Evolutionary conservation across 1,140 invertebrate genomes (phyloP).

Genomic region (Solenopsis invicta): DNA sequence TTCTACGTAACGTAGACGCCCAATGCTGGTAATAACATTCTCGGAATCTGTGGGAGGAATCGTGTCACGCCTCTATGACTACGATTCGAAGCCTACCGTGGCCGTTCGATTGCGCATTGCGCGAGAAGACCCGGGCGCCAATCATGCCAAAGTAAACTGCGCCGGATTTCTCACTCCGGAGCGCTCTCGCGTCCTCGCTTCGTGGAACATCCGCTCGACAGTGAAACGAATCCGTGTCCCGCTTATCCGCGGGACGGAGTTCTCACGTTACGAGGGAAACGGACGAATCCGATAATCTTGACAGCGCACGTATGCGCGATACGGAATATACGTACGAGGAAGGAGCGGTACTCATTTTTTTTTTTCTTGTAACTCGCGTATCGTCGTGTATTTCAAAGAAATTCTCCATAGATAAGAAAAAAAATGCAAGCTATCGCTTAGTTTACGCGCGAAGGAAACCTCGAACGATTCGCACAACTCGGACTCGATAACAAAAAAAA

Average conservation of each 20-base stretch:
- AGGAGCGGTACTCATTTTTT: background rate
- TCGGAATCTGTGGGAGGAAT: constrained; percentile 61
- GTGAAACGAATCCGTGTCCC: constrained; percentile 13
- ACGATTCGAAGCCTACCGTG: constrained; percentile 33
- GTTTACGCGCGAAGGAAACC: background rate
- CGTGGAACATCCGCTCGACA: constrained; percentile 25
- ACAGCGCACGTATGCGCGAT: background rate
- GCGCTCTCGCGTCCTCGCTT: constrained; percentile 24
- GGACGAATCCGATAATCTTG: constrained; percentile 30
- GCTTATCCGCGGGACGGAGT: background rate
- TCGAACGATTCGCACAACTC: background rate
- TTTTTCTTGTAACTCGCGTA: background rate
- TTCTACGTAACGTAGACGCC: constrained; percentile 44
- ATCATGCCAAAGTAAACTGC: constrained; percentile 54
- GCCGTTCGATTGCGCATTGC: constrained; percentile 50
- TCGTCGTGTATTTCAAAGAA: background rate
- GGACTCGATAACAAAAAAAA: background rate
- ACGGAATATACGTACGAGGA: background rate
- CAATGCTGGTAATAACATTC: constrained; percentile 52
- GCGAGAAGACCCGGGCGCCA: constrained; percentile 23
- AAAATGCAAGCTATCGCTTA: background rate
- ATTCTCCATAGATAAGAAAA: background rate
- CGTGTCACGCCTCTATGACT: constrained; percentile 48
- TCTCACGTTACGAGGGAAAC: constrained; percentile 24
- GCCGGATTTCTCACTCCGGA: constrained; percentile 36